phyloP scores from a whole-genome alignment of 2,888 invertebrate genomes.

The Nebria brevicollis region DNA sequence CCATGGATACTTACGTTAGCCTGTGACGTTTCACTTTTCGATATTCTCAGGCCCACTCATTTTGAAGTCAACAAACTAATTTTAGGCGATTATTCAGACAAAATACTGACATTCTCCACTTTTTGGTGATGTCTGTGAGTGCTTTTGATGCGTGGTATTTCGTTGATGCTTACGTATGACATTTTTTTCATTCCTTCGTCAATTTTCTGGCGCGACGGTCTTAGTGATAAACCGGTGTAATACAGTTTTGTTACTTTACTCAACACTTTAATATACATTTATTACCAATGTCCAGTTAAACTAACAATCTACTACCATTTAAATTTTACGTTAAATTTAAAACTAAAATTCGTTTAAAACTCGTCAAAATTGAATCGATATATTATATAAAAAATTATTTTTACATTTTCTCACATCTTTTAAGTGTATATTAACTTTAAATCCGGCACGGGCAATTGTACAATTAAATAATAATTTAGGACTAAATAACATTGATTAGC shows the following conservation, averaged over 20 bases:
- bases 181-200: slow-evolving; percentile 48
- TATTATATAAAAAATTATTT: too few relatives aligned
- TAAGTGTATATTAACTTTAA: too few relatives aligned
- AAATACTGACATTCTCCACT: slow-evolving; percentile 3
- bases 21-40: slow-evolving; percentile 28
- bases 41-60: slow-evolving; percentile 48
- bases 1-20: background rate
- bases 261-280: background rate
- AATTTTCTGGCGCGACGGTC: slow-evolving; percentile 7
- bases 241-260: background rate
- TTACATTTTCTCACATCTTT: too few relatives aligned
- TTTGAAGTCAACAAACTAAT: slow-evolving; percentile 54
- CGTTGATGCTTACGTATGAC: slow-evolving; percentile 27
- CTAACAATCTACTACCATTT: too few relatives aligned
- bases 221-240: background rate
- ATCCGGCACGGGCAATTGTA: too few relatives aligned
- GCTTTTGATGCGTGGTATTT: background rate
- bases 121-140: background rate
- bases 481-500: too few relatives aligned
- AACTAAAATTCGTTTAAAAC: too few relatives aligned
- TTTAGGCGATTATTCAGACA: slow-evolving; percentile 60
- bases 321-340: too few relatives aligned
- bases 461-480: too few relatives aligned
- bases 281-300: background rate
- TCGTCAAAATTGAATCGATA: too few relatives aligned